phyloP scores from a whole-genome alignment of 2,888 invertebrate genomes.

The Portevinia maculata region DNA sequence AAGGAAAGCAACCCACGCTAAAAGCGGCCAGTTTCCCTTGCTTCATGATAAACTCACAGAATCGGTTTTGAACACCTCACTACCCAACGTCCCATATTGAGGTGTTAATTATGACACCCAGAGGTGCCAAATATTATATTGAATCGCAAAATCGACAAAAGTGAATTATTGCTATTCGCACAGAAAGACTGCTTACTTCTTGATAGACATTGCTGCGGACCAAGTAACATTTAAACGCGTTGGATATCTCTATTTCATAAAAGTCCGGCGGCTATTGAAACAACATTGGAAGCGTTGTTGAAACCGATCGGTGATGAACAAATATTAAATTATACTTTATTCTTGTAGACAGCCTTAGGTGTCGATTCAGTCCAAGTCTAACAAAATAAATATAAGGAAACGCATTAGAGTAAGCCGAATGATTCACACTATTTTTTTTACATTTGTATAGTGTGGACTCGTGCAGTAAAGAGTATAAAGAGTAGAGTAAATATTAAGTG shows the following conservation, averaged over 20 bases:
- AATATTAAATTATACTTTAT: conserved; percentile 73
- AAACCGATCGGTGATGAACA: conserved; percentile 67
- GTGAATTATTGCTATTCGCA: conserved; percentile 58
- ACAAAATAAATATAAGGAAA: conserved; percentile 36
- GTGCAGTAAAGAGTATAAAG: too few species aligned
- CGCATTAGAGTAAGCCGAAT: not conserved
- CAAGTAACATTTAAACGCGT: conserved; percentile 9
- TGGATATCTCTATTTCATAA: conserved; percentile 65
- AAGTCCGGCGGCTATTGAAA: conserved; percentile 55
- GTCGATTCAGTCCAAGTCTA: conserved; percentile 17
- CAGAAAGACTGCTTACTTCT: conserved; percentile 6
- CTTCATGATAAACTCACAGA: conserved; percentile 20
- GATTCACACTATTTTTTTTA: too few species aligned
- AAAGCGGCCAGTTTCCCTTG: conserved; percentile 8
- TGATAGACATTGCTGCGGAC: not conserved
- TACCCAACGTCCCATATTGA: conserved; percentile 61
- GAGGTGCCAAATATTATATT: conserved; percentile 72
- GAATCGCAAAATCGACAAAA: conserved; percentile 56
- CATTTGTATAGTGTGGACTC: too few species aligned
- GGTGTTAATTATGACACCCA: conserved; percentile 74
- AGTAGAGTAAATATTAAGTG: too few species aligned
- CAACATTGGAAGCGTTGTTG: conserved; percentile 45
- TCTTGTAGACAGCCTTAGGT: conserved; percentile 27
- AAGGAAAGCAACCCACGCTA: conserved; percentile 34
- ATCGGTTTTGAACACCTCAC: conserved; percentile 53